These are phyloP conservation scores for Muscicapa comitata DNA, from an alignment of 2,797 vertebrate species.

Conservation along the genomic window DNA sequence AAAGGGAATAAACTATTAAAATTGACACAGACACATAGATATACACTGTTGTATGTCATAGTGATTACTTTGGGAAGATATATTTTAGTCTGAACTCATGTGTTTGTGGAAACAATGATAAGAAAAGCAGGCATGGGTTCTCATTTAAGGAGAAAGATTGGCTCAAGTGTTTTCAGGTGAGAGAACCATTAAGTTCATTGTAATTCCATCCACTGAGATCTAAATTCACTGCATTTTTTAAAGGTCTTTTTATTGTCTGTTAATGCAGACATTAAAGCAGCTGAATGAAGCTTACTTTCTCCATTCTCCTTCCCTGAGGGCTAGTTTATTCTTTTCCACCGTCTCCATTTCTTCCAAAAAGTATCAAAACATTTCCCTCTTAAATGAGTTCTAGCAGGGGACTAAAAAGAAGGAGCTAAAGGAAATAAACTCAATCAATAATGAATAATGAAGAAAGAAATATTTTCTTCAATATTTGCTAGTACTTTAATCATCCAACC, in stretches of 20 bases:
- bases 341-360: not conserved
- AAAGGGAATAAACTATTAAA: not conserved
- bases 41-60: not conserved
- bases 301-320: slow-evolving; percentile 39
- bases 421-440: not conserved
- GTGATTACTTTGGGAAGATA: not conserved
- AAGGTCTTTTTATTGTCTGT: slow-evolving; percentile 18
- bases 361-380: not conserved
- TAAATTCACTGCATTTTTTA: not conserved
- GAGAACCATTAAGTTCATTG: slow-evolving; percentile 5
- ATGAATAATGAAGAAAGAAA: not conserved
- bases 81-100: not conserved
- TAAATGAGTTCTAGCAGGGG: not conserved
- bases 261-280: slow-evolving; percentile 28
- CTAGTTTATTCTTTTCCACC: not conserved
- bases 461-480: not conserved
- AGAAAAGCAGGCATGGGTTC: not conserved
- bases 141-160: not conserved
- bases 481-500: not conserved
- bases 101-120: not conserved
- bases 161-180: not conserved
- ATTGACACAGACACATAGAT: not conserved
- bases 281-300: slow-evolving; percentile 16
- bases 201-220: not conserved
- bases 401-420: not conserved